Percentiles rank a stretch among this genome's conserved stretches.
Evolutionary conservation across 2,797 vertebrate species (phyloP).

Genomic region (Myripristis murdjan): DNA sequence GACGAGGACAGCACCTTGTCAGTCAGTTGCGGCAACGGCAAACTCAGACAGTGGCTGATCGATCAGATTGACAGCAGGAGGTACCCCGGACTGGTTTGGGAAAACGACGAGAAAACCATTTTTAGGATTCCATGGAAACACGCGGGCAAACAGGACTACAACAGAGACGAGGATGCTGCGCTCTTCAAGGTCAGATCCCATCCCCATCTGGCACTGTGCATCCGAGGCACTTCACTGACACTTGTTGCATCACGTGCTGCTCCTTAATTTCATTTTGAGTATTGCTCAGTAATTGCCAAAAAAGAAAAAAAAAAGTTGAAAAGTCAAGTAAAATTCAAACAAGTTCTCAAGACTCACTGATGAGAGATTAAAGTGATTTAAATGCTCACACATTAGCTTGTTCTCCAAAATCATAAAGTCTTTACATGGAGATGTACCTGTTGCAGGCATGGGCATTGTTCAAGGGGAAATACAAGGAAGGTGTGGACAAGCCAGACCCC

Average conservation of each 20-base stretch:
- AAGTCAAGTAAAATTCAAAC: too few species aligned
- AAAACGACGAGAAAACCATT: conserved; percentile 94
- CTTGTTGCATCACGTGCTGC: background rate
- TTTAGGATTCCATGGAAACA: conserved; percentile 99
- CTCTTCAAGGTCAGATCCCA: conserved; percentile 92
- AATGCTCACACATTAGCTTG: background rate
- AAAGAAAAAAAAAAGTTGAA: too few species aligned
- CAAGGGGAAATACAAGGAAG: conserved; percentile 98
- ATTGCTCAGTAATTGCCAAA: background rate
- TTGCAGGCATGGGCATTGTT: conserved; percentile 97
- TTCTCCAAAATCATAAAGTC: background rate
- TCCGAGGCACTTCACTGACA: background rate
- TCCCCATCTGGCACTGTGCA: conserved; percentile 5
- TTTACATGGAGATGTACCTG: conserved; percentile 11
- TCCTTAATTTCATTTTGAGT: background rate
- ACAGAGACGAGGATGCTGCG: conserved; percentile 97
- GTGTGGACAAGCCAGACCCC: conserved; percentile 97
- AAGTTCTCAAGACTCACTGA: too few species aligned
- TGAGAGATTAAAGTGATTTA: too few species aligned
- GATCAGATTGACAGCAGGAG: conserved; percentile 97
- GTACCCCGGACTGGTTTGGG: conserved; percentile 96
- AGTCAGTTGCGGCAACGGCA: conserved; percentile 95
- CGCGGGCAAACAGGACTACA: conserved; percentile 98
- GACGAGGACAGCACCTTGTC: conserved; percentile 90
- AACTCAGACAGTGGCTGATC: conserved; percentile 98